Conservation (phyloP, 2,113 vertebrate genomes). For the Apeltes quadracus region DNA sequence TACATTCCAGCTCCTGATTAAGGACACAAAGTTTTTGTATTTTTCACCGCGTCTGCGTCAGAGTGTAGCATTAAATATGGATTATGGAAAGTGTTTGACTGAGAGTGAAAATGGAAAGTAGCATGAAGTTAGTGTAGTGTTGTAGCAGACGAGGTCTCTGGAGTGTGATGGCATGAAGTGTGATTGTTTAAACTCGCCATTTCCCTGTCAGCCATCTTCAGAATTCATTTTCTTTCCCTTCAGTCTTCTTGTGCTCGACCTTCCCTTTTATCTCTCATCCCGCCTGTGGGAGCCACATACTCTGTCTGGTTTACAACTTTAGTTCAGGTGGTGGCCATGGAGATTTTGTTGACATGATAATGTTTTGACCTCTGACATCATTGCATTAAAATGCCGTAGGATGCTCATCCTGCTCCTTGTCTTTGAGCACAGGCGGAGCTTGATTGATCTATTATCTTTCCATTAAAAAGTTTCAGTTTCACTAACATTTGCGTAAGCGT, state of each 20-base stretch:
- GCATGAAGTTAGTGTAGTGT: conserved; percentile 58
- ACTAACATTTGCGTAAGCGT: too few species aligned
- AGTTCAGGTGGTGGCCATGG: neutral
- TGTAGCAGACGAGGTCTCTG: conserved; percentile 17
- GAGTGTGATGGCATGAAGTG: conserved; percentile 31
- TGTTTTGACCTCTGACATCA: neutral
- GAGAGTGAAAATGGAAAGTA: conserved; percentile 62
- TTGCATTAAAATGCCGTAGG: neutral
- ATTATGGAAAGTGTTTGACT: conserved; percentile 46
- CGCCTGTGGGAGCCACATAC: neutral
- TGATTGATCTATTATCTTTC: too few species aligned
- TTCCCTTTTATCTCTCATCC: neutral
- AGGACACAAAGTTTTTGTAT: conserved; percentile 24
- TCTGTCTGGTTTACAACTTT: neutral
- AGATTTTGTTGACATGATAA: conserved; percentile 3
- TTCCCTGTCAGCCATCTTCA: conserved; percentile 27
- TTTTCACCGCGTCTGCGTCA: conserved; percentile 23
- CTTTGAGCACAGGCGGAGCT: too few species aligned
- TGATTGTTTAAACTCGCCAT: conserved; percentile 8
- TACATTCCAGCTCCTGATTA: conserved; percentile 48
- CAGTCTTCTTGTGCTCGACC: neutral
- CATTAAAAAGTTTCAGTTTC: too few species aligned
- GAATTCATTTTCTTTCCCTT: neutral
- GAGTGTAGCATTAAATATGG: conserved; percentile 43
- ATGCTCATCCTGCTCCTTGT: neutral